Evolutionary conservation across 2,797 vertebrate species (phyloP).

Genomic region (Neomorphus geoffroyi): DNA sequence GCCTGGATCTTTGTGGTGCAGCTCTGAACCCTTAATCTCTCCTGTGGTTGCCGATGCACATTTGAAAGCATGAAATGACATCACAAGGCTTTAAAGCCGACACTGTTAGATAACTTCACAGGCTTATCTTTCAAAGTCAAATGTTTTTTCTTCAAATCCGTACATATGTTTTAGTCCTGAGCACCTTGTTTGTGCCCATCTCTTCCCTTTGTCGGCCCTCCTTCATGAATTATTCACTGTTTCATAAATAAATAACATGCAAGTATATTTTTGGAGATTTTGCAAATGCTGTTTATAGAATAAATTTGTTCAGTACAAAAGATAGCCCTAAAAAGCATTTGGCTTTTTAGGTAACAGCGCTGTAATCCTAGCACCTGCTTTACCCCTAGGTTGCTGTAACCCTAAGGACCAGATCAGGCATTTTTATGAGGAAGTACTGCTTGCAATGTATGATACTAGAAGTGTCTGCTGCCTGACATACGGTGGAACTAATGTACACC

Average conservation of each 20-base stretch:
- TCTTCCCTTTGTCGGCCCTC: neutral
- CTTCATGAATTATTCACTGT: neutral
- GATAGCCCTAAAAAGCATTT: neutral
- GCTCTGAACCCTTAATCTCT: conserved; percentile 7
- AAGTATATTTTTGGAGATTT: neutral
- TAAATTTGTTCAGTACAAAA: neutral
- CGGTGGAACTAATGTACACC: neutral
- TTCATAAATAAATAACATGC: neutral
- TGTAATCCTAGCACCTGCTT: neutral
- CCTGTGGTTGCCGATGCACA: neutral
- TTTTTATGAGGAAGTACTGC: neutral
- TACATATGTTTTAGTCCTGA: neutral
- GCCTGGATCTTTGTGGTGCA: neutral
- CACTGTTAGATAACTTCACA: neutral
- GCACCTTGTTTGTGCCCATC: neutral
- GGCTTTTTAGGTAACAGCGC: neutral
- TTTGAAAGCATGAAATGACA: conserved; percentile 16
- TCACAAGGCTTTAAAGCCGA: neutral
- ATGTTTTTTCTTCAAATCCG: neutral
- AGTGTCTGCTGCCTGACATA: neutral
- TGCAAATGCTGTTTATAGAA: neutral
- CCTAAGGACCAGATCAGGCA: neutral
- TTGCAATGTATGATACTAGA: neutral
- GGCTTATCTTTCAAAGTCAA: neutral
- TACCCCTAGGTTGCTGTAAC: neutral